These are phyloP conservation scores for Heliothis peltigera DNA, from an alignment of 2,888 invertebrate genomes.

Conservation along the genomic window DNA sequence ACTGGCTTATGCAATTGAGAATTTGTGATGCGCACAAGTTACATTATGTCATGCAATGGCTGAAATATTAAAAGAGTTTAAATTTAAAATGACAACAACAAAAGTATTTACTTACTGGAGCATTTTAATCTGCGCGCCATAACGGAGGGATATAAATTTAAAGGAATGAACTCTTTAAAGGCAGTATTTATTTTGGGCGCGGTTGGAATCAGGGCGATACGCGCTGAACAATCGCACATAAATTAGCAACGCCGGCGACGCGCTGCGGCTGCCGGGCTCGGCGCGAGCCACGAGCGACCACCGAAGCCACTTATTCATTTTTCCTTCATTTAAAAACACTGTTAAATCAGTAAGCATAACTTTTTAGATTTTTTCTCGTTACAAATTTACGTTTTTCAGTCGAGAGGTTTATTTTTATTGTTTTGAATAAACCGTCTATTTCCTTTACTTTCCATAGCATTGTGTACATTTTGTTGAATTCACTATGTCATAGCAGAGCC, in stretches of 20 bases:
- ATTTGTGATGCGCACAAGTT: background rate
- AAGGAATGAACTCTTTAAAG: constrained; percentile 57
- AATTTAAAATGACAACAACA: constrained; percentile 31
- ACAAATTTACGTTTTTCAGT: background rate
- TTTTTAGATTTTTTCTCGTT: background rate
- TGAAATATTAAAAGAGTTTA: constrained; percentile 28
- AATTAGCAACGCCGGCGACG: constrained; percentile 61
- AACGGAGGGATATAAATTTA: constrained; percentile 54
- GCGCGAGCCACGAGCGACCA: constrained; percentile 37
- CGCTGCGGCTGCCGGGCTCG: constrained; percentile 34
- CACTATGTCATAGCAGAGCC: background rate
- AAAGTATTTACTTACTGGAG: constrained; percentile 46
- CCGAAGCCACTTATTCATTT: background rate
- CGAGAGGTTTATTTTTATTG: background rate
- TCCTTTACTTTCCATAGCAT: too few relatives aligned
- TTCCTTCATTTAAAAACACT: background rate
- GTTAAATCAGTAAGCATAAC: background rate
- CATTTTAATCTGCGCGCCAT: constrained; percentile 40
- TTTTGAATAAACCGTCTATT: background rate
- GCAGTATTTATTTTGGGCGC: constrained; percentile 53
- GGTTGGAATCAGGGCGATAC: constrained; percentile 55
- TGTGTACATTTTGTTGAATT: background rate
- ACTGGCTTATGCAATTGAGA: background rate
- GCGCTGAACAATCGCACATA: constrained; percentile 63
- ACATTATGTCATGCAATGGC: constrained; percentile 3